Base-by-base conservation (phyloP, 2,888 invertebrate species). In the Eristalis tenax region DNA sequence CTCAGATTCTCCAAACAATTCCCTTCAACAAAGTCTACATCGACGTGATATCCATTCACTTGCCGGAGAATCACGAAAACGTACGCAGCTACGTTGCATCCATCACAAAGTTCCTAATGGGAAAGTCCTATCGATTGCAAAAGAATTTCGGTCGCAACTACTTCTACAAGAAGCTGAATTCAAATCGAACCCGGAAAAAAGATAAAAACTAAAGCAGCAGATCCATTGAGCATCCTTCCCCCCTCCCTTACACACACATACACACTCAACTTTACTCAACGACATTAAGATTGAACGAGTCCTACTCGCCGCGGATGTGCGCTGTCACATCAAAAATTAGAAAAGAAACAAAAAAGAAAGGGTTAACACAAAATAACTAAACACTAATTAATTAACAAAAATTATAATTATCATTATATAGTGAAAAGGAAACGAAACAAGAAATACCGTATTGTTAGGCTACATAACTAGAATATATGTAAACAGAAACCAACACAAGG, bases 21-120 rank as follows among this genome's bases (percentile, higher is more conserved):
- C 93, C 93, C 83, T 93, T 93, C 88, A 90, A 92, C 81, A 92
- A 92, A 90, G 91, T 93, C 73, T 91, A 91, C 89, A 93, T 93
- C 89, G 91, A 92, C 87, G 90, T 93, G 70, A 93, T 93, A 90
- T 92, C 93, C 87, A 92, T 93, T 90, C 93, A 93, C 90, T 90
- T 93, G 90, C 90, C 91, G 88, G 92, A 92, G 84, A 91, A 92
- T 89, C 91, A 92, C 78, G 92, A 92, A 81, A 89, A 89, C 85
- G 90, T 91, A 78, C 91, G 90, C 79, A 89, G 90, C 85, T 93
- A 93, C 87, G 90, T 93, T 89, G 91, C 92, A 90, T 91, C 91
- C 84, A 91, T 93, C 86, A 92, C 92, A 89, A 91, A 92, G 90
- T 93, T 93, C 90, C 91, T 93, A 90, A 90, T 90, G 89, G 91